Evolutionary conservation across 2,113 vertebrate species (phyloP), one percentile per base, ranked within the genome.

Genomic region (Indicator maculatus): DNA sequence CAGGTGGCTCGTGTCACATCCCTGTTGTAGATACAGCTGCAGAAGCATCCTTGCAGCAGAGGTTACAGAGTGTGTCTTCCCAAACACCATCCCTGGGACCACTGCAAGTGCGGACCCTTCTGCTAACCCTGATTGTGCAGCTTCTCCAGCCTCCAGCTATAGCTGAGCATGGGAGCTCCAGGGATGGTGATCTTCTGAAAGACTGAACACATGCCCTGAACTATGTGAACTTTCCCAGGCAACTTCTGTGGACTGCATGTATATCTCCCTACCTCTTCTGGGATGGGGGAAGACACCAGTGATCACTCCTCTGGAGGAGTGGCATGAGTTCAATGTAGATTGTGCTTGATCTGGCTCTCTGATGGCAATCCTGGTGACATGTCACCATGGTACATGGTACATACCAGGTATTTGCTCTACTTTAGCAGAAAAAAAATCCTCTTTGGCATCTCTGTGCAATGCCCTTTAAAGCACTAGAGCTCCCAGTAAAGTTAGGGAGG

Each of bases 401-500:
- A 5, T 36, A 94, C 6, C 58, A 71, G 31, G 31, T 63, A 66
- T 86, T 87, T 94, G 67, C 85, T 83, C 61, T 67, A 45, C 31
- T 88, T 88, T 16, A 70, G n/a, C 14, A 83, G 79, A 45, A 50
- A 56, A 89, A 88, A 60, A 59, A 50, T 6, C 47, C 65, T 79
- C 36, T 65, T 36, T 66, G 55, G 18, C 19, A 50, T 83, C 65
- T 93, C 47, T 67, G 17, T 80, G n/a, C 26, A 52, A 86, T 0
- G 3, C 69, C 38, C 28, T 91, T 93, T 87, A 85, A 94, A 94
- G 50, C 36, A 24, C 52, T 47, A 81, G 76, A 80, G 50, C 23
- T 64, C 38, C 73, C 31, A 61, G 27, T 55, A 36, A 91, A 95
- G 73, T 95, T 93, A 80, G 61, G 80, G 65, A 93, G 61, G 61